Base-by-base conservation (phyloP, 1,140 invertebrate species). In the Bombus turneri region DNA sequence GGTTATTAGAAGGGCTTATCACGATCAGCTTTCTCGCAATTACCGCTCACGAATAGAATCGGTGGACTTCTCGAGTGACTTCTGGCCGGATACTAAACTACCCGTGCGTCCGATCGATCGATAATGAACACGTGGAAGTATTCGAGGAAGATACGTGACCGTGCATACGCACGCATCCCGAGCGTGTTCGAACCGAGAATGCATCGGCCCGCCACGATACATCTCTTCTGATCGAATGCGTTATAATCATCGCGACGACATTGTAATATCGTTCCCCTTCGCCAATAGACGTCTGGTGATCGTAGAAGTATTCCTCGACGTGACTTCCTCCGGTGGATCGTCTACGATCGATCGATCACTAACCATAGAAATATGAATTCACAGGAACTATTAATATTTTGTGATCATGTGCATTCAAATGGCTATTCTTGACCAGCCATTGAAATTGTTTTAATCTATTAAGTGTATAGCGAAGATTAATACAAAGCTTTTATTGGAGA, bases 101-200 rank as follows among this genome's bases (percentile, higher is more conserved):
- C 37, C 77, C 82, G 82, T 88, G 62, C 64, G 69, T 88, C 64
- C 83, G 83, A 73, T 81, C 83, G 76, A 79, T 89, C 87, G 79
- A 84, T 88, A 81, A 85, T 89, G 88, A 76, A 89, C 83, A 78
- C 87, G 85, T 89, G 88, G 87, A 89, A 88, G 73, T 77, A 73
- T 81, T 85, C 75, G 53, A 25, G 25, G 12, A 43, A 64, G 64
- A n/a, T 77, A 79, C 88, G 88, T 88, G 73, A 88, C 83, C 78
- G 31, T 73, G 88, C 83, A 86, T 86, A 86, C 88, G 77, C 53
- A 62, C 53, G 39, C n/a, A 68, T 68, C 37, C n/a, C 37, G 22
- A 68, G 77, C 77, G 66, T 41, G 68, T 86, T 81, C 62, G 13
- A 34, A 28, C 78, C 28, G 39, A 10, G 69, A 43, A 78, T 74